Conservation (phyloP, 1,140 invertebrate genomes). For the Sipha flava region DNA sequence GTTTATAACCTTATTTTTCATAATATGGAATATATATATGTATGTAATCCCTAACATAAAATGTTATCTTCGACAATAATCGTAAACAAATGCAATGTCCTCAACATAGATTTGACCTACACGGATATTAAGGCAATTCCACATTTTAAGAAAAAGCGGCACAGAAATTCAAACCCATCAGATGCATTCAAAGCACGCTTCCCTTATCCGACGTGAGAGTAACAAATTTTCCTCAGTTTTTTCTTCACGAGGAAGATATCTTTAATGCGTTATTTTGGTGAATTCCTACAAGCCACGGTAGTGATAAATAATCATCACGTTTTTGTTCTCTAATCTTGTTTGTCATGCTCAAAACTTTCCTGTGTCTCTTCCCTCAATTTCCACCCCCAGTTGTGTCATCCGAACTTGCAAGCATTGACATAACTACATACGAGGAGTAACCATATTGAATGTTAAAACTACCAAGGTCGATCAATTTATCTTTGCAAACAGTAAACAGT, state of each 20-base stretch:
- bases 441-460: background rate
- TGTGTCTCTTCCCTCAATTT: background rate
- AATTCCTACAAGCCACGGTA: background rate
- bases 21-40: no score
- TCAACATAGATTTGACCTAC: background rate
- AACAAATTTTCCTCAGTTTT: background rate
- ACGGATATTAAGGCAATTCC: background rate
- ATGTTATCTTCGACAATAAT: no score
- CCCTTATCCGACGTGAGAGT: background rate
- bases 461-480: background rate
- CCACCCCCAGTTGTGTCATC: background rate
- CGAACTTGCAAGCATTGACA: no score
- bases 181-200: background rate
- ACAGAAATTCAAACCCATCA: background rate
- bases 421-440: background rate
- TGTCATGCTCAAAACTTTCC: background rate
- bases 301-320: slow-evolving; percentile 6
- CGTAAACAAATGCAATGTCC: no score
- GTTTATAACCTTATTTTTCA: no score
- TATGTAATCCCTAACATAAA: no score
- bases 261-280: background rate
- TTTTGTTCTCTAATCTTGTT: background rate
- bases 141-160: background rate
- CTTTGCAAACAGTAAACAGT: background rate
- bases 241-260: background rate